Evolutionary conservation across 2,888 invertebrate genomes (phyloP).

Genomic region (Platerodrilus igneus): DNA sequence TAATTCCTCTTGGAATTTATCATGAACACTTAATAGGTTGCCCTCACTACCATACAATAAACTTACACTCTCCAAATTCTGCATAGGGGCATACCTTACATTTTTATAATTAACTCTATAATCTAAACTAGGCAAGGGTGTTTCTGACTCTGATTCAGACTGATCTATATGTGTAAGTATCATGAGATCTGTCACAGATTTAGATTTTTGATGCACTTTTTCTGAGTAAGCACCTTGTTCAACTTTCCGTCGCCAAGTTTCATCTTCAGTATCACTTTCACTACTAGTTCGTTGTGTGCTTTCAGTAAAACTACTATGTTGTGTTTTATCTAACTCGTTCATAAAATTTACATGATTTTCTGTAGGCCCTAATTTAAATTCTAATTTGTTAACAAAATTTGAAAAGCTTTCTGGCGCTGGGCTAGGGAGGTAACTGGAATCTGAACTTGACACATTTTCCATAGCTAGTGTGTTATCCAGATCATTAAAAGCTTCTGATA

Average conservation of each 20-base stretch:
- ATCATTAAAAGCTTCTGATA: conserved; percentile 61
- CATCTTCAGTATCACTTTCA: conserved; percentile 60
- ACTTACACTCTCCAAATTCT: conserved; percentile 40
- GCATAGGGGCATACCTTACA: conserved; percentile 42
- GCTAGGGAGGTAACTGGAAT: conserved; percentile 53
- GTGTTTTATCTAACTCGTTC: conserved; percentile 16
- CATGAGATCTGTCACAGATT: conserved; percentile 64
- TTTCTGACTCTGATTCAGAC: conserved; percentile 57
- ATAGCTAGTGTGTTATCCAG: conserved; percentile 59
- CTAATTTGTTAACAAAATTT: conserved; percentile 29
- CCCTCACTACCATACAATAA: conserved; percentile 54
- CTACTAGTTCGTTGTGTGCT: conserved; percentile 45
- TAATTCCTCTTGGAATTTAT: conserved; percentile 54
- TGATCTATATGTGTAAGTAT: conserved; percentile 61
- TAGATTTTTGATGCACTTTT: conserved; percentile 61
- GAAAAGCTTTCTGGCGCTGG: conserved; percentile 49
- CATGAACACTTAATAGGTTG: conserved; percentile 52
- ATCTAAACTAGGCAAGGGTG: conserved; percentile 45
- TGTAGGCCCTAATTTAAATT: conserved; percentile 45
- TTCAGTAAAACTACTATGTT: conserved; percentile 37
- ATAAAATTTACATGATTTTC: conserved; percentile 12
- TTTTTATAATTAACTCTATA: conserved; percentile 44
- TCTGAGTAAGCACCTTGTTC: conserved; percentile 58
- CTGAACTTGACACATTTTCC: conserved; percentile 58
- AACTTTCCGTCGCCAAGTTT: conserved; percentile 57